phyloP scores from a whole-genome alignment of 1,140 invertebrate species.

The Pissodes strobi region DNA sequence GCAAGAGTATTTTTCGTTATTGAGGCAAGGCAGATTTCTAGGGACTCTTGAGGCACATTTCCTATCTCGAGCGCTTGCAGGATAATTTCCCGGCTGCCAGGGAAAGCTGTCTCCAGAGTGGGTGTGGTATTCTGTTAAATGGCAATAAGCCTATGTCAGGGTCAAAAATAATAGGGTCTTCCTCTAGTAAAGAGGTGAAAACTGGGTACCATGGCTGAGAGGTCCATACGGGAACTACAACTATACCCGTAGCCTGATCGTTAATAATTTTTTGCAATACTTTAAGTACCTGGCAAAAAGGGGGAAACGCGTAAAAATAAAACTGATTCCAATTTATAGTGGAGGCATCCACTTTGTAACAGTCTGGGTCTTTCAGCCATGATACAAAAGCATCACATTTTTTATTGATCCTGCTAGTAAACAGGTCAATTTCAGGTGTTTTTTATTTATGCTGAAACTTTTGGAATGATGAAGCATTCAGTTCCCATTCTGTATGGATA shows the following conservation, averaged over 20 bases:
- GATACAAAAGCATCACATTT: slow-evolving; percentile 37
- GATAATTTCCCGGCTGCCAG: slow-evolving; percentile 8
- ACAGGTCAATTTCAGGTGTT: slow-evolving; percentile 38
- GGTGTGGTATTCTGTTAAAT: slow-evolving; percentile 13
- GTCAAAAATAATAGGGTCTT: slow-evolving; percentile 13
- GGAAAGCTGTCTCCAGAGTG: slow-evolving; percentile 13
- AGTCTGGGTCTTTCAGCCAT: slow-evolving; percentile 39
- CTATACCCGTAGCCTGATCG: slow-evolving; percentile 40
- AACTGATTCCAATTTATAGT: neutral
- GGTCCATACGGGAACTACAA: slow-evolving; percentile 49
- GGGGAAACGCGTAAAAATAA: slow-evolving; percentile 19
- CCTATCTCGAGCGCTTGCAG: neutral
- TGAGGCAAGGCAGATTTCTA: neutral
- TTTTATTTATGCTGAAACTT: slow-evolving; percentile 30
- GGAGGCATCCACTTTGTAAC: slow-evolving; percentile 13
- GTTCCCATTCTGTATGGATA: neutral
- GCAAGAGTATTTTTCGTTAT: neutral
- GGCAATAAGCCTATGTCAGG: slow-evolving; percentile 22
- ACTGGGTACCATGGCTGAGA: slow-evolving; percentile 46
- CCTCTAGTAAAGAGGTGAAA: slow-evolving; percentile 18
- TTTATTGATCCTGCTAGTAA: neutral
- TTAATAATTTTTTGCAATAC: slow-evolving; percentile 37
- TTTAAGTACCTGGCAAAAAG: slow-evolving; percentile 33
- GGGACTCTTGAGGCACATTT: neutral
- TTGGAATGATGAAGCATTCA: slow-evolving; percentile 12